Conservation (phyloP, 2,113 vertebrate genomes). For the Neopipo cinnamomea region DNA sequence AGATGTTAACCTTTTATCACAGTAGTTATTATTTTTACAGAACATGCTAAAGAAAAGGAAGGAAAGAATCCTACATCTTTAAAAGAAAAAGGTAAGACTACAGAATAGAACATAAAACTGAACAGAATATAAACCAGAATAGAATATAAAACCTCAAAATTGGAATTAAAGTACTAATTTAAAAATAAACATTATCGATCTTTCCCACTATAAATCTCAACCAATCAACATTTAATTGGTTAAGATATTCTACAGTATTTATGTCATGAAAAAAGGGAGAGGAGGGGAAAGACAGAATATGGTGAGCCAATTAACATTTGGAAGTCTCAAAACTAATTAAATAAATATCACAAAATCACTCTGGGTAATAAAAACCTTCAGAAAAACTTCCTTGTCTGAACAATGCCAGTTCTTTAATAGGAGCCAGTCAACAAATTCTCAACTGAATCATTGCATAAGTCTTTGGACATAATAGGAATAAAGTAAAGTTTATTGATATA, state of each 20-base stretch:
- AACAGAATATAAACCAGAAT: neutral
- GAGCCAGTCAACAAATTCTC: neutral
- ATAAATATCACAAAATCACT: neutral
- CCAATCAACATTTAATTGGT: neutral
- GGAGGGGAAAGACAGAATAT: neutral
- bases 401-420: neutral
- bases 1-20: neutral
- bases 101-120: neutral
- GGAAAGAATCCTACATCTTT: conserved; percentile 23
- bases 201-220: neutral
- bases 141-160: neutral
- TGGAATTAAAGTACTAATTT: neutral
- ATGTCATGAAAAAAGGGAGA: fast-evolving
- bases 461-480: neutral
- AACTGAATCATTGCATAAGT: neutral
- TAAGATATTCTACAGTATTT: neutral
- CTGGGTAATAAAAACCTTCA: neutral
- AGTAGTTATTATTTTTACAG: neutral
- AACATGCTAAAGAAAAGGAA: conserved; percentile 23
- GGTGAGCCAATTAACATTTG: neutral
- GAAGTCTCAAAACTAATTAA: neutral
- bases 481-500: neutral
- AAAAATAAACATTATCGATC: neutral
- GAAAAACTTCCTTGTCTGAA: neutral
- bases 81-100: conserved; percentile 51